Evolutionary conservation across 2,888 invertebrate genomes (phyloP), one percentile per base, ranked within the genome.

Genomic region (Fabriciana adippe): DNA sequence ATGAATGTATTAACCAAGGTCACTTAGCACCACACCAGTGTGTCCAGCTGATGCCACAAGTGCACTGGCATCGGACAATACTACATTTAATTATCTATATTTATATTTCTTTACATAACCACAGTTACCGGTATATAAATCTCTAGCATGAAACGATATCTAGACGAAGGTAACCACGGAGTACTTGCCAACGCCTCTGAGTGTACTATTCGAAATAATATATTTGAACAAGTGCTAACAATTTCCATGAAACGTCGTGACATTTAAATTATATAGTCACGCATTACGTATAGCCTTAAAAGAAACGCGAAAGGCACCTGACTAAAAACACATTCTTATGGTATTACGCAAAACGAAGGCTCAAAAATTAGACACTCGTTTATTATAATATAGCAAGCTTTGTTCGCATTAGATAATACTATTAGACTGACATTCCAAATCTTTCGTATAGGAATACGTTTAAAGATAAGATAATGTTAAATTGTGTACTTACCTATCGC

Each of bases 381-480:
- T 76, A 81, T 80, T 79, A 71, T 79, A 80, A 71, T 79, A 80
- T 77, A 72, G 75, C 77, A 84, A 85, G 82, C 83, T 79, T 70
- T 80, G 73, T 75, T 78, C 79, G 82, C 79, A 79, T 81, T 79
- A 81, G 78, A 81, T 79, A 83, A 81, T 79, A 80, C 74, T 77
- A 78, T 72, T 73, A 79, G 75, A 77, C 78, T 74, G 83, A 83
- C 87, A 86, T 82, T 84, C 75, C 74, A 75, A 78, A 74, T 72
- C 72, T 68, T 75, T 66, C 72, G 66, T 72, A 76, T 71, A 74
- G 73, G 59, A 56, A 51, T 73, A 81, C 79, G 79, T 78, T 80
- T 76, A 71, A 74, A 75, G 89, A 89, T 89, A 89, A 89, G 90
- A 89, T 89, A 87, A 83, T 78, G 74, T 26, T 50, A 60, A 47